Evolutionary conservation across 2,888 invertebrate species (phyloP), one percentile per base, ranked within the genome.

Genomic region (Agriopis leucophaearia): DNA sequence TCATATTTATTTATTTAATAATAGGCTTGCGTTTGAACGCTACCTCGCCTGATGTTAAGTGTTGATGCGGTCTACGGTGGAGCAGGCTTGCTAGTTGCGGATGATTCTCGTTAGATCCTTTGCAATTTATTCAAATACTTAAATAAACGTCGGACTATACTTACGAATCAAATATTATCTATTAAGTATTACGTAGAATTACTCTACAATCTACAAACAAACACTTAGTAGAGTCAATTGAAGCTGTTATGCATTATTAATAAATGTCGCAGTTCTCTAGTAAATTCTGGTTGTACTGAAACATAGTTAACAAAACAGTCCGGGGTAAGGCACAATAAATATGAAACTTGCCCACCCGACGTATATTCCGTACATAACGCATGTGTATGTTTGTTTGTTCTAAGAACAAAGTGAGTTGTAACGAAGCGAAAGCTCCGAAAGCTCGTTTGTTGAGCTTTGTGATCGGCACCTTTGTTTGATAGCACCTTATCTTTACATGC

Each of bases 361-460:
- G 62, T 66, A 66, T 65, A 69, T 67, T 68, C 57, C 61, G 36
- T 66, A 74, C 56, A 61, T 52, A 64, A 51, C n/a, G 56, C 60
- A 48, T 55, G 27, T 27, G 18, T 18, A 42, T 68, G 74, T 73
- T 74, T 75, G 64, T 69, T 57, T 71, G 61, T 72, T 72, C 73
- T 18, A 57, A 55, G 70, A 76, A 79, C 75, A 75, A 67, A 71
- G 64, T 66, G 62, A 45, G 64, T 47, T 51, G 73, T 77, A 80
- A 81, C 78, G 74, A 80, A 77, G 73, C 76, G 69, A 61, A 62
- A 76, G 75, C 68, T 66, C 51, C 9, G 47, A 16, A 47, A 50
- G 64, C 63, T 70, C 67, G 63, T 65, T 27, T 27, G 50, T 60
- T 48, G 51, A 45, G 27, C 51, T 55, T 68, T 64, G 64, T 66